Evolutionary conservation across 2,888 invertebrate species (phyloP).

Genomic region (Chaetogeoica ovagalla): DNA sequence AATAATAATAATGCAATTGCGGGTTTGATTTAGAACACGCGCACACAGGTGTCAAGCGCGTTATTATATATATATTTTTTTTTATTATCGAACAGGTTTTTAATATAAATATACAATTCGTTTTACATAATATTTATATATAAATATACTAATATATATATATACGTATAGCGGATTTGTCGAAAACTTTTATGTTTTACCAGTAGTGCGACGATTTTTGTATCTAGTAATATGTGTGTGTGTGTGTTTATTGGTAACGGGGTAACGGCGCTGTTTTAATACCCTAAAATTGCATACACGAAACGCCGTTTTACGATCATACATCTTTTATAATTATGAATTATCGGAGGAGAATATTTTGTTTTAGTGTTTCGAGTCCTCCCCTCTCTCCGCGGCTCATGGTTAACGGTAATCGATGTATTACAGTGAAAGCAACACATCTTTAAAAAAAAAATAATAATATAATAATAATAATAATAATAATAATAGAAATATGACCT

Average conservation of each 20-base stretch:
- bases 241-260: too few relatives aligned
- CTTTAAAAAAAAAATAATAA: conserved; percentile 11
- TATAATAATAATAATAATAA: conserved; percentile 12
- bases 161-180: background rate
- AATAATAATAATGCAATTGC: conserved; percentile 43
- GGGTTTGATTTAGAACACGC: conserved; percentile 42
- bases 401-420: background rate
- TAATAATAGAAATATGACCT: conserved; percentile 42
- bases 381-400: background rate
- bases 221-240: too few relatives aligned
- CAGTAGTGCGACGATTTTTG: too few relatives aligned
- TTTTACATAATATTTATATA: too few relatives aligned
- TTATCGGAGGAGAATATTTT: too few relatives aligned
- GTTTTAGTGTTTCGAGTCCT: too few relatives aligned
- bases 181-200: background rate
- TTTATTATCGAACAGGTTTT: conserved; percentile 41
- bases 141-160: too few relatives aligned
- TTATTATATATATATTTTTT: conserved; percentile 5
- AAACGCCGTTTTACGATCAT: conserved; percentile 39
- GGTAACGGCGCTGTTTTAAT: too few relatives aligned
- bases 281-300: conserved; percentile 48
- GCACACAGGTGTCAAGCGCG: conserved; percentile 24
- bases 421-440: conserved; percentile 34
- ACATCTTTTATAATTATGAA: too few relatives aligned
- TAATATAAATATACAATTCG: conserved; percentile 5